phyloP scores from a whole-genome alignment of 2,888 invertebrate species.

The Cyaniris semiargus region DNA sequence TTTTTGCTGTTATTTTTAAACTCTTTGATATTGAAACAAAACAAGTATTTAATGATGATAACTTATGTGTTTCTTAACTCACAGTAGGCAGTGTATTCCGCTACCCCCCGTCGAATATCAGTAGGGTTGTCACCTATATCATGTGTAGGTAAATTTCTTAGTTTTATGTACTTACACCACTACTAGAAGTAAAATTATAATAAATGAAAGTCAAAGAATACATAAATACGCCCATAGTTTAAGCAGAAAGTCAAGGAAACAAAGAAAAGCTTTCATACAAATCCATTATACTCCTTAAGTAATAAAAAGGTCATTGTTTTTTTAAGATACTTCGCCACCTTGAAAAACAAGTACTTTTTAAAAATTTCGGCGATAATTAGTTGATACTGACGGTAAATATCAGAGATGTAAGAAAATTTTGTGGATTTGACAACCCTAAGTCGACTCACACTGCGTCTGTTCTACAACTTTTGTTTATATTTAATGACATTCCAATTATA shows the following conservation, averaged over 20 bases:
- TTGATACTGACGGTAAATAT: neutral
- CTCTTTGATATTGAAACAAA: neutral
- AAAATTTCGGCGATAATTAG: neutral
- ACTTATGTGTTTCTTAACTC: slow-evolving; percentile 4
- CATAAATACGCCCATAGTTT: too few species aligned
- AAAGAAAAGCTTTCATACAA: too few species aligned
- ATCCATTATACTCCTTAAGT: neutral
- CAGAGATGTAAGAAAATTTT: neutral
- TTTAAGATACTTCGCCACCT: too few species aligned
- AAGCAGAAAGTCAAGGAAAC: too few species aligned
- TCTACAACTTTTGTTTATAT: slow-evolving; percentile 8
- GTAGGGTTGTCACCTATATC: neutral
- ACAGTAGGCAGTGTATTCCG: neutral
- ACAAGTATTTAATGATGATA: neutral
- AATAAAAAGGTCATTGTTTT: too few species aligned
- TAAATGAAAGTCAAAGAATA: too few species aligned
- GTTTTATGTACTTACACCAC: too few species aligned
- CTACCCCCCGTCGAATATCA: neutral
- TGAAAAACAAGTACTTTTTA: too few species aligned
- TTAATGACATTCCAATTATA: slow-evolving; percentile 23
- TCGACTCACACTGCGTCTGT: neutral
- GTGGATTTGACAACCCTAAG: neutral
- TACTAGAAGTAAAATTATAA: too few species aligned
- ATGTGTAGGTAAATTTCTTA: neutral
- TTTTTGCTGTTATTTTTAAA: too few species aligned